These are phyloP conservation scores for Sinelater perroti DNA, from an alignment of 2,888 invertebrate genomes.

Conservation along the genomic window DNA sequence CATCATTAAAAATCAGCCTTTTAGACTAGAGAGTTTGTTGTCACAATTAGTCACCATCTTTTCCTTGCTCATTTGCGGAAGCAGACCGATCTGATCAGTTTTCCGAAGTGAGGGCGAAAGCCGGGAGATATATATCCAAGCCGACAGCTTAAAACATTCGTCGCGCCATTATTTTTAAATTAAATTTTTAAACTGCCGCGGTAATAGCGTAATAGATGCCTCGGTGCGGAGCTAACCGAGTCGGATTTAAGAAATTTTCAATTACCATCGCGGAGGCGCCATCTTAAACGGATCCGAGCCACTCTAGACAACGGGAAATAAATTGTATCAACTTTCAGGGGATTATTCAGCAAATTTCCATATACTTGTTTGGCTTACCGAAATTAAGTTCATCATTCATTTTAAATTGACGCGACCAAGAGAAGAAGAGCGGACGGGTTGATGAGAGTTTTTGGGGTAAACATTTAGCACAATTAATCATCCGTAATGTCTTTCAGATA, in stretches of 20 bases:
- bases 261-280: constrained; percentile 5
- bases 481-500: constrained; percentile 31
- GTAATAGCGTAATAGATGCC: constrained; percentile 14
- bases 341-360: constrained; percentile 21
- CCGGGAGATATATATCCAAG: constrained; percentile 1
- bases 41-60: too few species aligned
- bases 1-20: too few species aligned
- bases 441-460: constrained; percentile 32
- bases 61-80: too few species aligned
- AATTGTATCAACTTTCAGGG: constrained; percentile 5
- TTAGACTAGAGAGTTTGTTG: too few species aligned
- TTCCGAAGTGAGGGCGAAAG: neutral
- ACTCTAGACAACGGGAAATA: constrained; percentile 15
- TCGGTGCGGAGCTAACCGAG: neutral
- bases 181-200: constrained; percentile 16
- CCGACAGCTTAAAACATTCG: neutral
- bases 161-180: neutral
- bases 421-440: constrained; percentile 17
- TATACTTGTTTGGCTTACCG: constrained; percentile 28
- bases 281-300: neutral
- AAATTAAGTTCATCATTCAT: constrained; percentile 40
- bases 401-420: constrained; percentile 38
- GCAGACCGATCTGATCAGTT: too few species aligned
- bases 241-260: constrained; percentile 16
- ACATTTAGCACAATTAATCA: constrained; percentile 33